phyloP scores from a whole-genome alignment of 2,888 invertebrate genomes.

The Liodrosophila aerea region DNA sequence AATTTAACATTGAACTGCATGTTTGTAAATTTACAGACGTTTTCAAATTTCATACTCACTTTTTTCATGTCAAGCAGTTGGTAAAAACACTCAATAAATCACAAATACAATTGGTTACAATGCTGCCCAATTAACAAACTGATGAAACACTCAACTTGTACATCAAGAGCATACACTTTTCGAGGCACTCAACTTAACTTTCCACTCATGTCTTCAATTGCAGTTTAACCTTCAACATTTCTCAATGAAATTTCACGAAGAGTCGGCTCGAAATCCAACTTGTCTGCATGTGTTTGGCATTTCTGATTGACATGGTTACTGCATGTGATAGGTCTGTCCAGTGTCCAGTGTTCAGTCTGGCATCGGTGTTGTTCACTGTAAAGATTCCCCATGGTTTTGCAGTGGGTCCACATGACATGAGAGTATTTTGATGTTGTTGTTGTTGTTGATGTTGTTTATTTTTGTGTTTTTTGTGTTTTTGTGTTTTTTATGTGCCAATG shows the following conservation, averaged over 20 bases:
- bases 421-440: conserved; percentile 10
- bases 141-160: conserved; percentile 15
- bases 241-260: conserved; percentile 56
- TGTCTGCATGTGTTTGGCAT: conserved; percentile 57
- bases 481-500: conserved; percentile 26
- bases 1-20: no score
- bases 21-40: neutral
- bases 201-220: conserved; percentile 62
- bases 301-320: conserved; percentile 58
- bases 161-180: conserved; percentile 23
- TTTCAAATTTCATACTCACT: no score
- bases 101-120: conserved; percentile 16
- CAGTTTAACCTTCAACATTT: conserved; percentile 71
- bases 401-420: conserved; percentile 30
- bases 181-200: conserved; percentile 36
- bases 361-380: neutral
- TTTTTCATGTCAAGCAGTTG: neutral
- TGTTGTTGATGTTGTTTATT: conserved; percentile 1
- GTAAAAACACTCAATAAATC: conserved; percentile 12
- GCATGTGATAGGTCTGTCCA: conserved; percentile 9
- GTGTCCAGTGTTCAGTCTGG: conserved; percentile 25
- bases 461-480: neutral
- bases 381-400: no score
- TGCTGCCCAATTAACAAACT: conserved; percentile 29
- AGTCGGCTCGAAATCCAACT: conserved; percentile 22